phyloP scores from a whole-genome alignment of 2,113 vertebrate genomes.

The Bucco capensis region DNA sequence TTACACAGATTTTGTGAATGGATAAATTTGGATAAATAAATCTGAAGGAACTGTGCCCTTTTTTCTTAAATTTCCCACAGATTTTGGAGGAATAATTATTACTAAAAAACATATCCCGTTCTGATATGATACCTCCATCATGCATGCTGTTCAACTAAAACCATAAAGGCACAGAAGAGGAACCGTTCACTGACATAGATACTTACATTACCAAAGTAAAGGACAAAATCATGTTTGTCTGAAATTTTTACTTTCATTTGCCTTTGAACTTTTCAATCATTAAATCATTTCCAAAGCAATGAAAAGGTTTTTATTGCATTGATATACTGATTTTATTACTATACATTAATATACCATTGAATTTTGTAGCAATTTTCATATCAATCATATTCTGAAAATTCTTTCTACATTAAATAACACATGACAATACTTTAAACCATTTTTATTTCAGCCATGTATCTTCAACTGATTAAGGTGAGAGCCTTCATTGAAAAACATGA shows the following conservation, averaged over 20 bases:
- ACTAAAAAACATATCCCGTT: neutral
- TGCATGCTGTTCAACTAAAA: neutral
- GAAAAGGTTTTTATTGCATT: neutral
- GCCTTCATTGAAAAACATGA: neutral
- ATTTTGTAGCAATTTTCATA: neutral
- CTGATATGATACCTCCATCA: neutral
- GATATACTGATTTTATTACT: neutral
- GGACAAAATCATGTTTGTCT: neutral
- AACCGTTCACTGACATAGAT: neutral
- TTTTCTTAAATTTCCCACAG: neutral
- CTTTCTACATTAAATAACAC: neutral
- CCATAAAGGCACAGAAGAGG: neutral
- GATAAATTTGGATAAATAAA: too few relatives aligned
- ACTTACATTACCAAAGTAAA: neutral
- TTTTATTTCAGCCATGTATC: conserved; percentile 1
- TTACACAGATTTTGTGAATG: neutral
- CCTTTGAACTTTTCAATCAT: neutral
- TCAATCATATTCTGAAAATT: neutral
- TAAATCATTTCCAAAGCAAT: neutral
- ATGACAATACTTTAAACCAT: neutral
- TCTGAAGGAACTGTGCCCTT: neutral
- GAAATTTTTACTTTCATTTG: conserved; percentile 21
- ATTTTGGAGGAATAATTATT: neutral
- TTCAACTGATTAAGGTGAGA: neutral
- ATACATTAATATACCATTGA: neutral